Base-by-base conservation (phyloP, 1,140 invertebrate species). In the Atta cephalotes region DNA sequence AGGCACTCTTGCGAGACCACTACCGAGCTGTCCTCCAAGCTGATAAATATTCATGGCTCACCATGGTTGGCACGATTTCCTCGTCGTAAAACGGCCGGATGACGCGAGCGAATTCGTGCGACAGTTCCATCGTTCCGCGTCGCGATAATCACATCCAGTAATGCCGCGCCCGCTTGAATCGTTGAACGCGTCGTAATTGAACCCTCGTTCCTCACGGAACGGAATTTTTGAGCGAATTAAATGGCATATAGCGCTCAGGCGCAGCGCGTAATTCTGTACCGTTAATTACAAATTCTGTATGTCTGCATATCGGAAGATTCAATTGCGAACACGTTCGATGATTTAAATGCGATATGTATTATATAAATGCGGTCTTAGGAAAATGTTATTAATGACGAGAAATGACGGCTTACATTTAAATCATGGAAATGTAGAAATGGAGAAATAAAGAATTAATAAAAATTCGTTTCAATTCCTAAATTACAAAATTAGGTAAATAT, bases 1-100 rank as follows among this genome's bases (percentile, higher is more conserved):
- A 45, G 62, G n/a, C 56, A 62, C 60, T 39, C 66, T 39, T 62
- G 71, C 68, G 65, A 31, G 35, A 39, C 21, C n/a, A 35, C 63
- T 31, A 53, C 31, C 65, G 21, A 63, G 62, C 62, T 35, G 58
- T 79, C 66, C 76, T 56, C 74, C 66, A 56, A 72, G 65, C 35
- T 60, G 86, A 90, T 90, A 90, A 90, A 90, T 90, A 90, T 90
- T 90, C 89, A 90, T 90, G 72, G 86, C 53, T 76, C 77, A 58
- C 56, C 58, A n/a, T 31, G 39, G 45, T 63, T 70, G 77, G 78
- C 79, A 80, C 85, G 66, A 86, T 68, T 86, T 71, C 58, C 53
- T 51, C 45, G 53, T 58, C 79, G 79, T 89, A 87, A 89, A 89
- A 90, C 66, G 60, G 14, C 78, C 66, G 78, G 51, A 70, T 71